Conservation (phyloP, 2,888 invertebrate species). For the Dicycla oo region DNA sequence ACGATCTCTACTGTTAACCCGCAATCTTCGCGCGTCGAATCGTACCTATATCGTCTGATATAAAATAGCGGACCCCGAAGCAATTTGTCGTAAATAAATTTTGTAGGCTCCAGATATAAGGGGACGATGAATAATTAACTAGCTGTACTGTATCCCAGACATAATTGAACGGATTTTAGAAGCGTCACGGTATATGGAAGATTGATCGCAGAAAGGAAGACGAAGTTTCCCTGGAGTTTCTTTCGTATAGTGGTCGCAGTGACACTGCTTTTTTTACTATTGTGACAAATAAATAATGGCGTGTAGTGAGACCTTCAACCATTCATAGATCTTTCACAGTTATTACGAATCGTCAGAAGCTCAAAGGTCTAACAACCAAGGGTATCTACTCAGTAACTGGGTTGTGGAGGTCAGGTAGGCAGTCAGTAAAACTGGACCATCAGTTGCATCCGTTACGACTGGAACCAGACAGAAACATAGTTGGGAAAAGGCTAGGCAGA, state of each 20-base stretch:
- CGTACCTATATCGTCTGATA: slow-evolving; percentile 18
- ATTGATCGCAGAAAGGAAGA: slow-evolving; percentile 11
- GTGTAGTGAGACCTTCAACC: too few species aligned
- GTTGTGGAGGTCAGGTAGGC: too few species aligned
- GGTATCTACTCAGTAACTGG: too few species aligned
- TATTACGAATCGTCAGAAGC: too few species aligned
- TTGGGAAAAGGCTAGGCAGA: too few species aligned
- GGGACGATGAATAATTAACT: slow-evolving; percentile 64
- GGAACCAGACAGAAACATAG: too few species aligned
- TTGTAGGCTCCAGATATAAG: slow-evolving; percentile 50
- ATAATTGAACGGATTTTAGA: slow-evolving; percentile 62
- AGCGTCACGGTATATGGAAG: slow-evolving; percentile 15
- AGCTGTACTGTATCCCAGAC: slow-evolving; percentile 55
- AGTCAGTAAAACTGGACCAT: too few species aligned
- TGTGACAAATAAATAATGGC: too few species aligned
- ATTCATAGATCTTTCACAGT: too few species aligned
- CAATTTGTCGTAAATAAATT: slow-evolving; percentile 54
- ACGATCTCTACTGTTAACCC: neutral
- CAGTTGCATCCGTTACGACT: too few species aligned
- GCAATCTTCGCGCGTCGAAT: slow-evolving; percentile 4
- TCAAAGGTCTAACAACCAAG: too few species aligned
- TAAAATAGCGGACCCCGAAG: slow-evolving; percentile 35
- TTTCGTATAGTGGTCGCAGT: neutral
- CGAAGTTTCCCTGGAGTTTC: neutral
- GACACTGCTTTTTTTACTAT: neutral